A percentile compares a stretch with the other conserved stretches of the same genome.
Conservation (phyloP, 1,140 invertebrate species). For the Anoplolepis gracilipes region DNA sequence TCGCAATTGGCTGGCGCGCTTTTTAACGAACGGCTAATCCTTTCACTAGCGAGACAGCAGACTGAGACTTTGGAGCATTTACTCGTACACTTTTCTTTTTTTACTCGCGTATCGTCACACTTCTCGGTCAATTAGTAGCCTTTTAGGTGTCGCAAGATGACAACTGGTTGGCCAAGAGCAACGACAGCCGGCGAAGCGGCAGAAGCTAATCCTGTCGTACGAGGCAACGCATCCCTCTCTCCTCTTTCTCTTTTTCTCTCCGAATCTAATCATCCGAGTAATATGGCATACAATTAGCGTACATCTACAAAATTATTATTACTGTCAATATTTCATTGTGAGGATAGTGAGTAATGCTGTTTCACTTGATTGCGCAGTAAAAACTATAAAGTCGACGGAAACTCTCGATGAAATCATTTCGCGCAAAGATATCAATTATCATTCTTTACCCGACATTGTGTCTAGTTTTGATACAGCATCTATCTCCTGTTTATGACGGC, state of each 20-base stretch:
- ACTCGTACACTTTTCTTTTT: not conserved
- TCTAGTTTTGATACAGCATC: not conserved
- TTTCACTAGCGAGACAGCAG: slow-evolving; percentile 31
- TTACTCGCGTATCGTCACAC: slow-evolving; percentile 38
- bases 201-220: slow-evolving; percentile 24
- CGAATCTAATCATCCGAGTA: not conserved
- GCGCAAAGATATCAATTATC: not conserved
- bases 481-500: not conserved
- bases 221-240: not conserved
- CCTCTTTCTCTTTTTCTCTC: not conserved
- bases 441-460: not conserved
- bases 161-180: slow-evolving; percentile 30
- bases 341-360: slow-evolving; percentile 23
- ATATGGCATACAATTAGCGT: slow-evolving; percentile 21
- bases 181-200: slow-evolving; percentile 9
- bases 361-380: slow-evolving; percentile 13
- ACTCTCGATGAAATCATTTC: not conserved
- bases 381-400: not conserved
- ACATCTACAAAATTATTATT: slow-evolving; percentile 29
- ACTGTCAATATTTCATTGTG: slow-evolving; percentile 31
- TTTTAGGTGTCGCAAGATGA: slow-evolving; percentile 45
- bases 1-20: slow-evolving; percentile 32
- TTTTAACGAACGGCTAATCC: slow-evolving; percentile 43
- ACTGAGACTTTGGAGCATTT: slow-evolving; percentile 32
- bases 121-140: slow-evolving; percentile 46